phyloP scores from a whole-genome alignment of 2,888 invertebrate species.

The Barypeithes pellucidus region DNA sequence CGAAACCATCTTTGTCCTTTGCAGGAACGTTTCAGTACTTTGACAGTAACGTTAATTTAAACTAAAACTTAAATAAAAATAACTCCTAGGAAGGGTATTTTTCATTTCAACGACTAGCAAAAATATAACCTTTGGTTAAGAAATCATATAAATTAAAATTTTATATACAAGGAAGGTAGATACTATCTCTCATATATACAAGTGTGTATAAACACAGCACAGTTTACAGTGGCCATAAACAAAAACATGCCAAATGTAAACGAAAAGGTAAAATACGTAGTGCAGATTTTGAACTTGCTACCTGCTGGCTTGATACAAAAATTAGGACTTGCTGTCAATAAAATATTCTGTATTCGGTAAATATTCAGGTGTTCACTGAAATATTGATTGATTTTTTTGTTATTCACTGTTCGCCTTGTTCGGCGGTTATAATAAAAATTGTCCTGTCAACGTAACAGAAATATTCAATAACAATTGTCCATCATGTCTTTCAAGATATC shows the following conservation, averaged over 20 bases:
- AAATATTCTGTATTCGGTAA: constrained; percentile 65
- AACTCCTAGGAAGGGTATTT: constrained; percentile 13
- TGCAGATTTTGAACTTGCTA: constrained; percentile 71
- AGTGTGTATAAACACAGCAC: constrained; percentile 61
- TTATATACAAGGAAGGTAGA: constrained; percentile 46
- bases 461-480: constrained; percentile 61
- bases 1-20: background rate
- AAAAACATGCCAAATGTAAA: constrained; percentile 61
- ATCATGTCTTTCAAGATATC: constrained; percentile 38
- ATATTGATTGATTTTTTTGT: constrained; percentile 68
- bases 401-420: constrained; percentile 52
- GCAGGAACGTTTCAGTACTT: background rate
- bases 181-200: constrained; percentile 51
- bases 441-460: constrained; percentile 64
- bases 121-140: constrained; percentile 59
- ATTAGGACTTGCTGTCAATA: constrained; percentile 67
- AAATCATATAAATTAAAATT: constrained; percentile 47
- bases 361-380: constrained; percentile 69
- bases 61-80: constrained; percentile 28
- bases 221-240: constrained; percentile 69
- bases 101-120: constrained; percentile 65
- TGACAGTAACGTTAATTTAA: constrained; percentile 10
- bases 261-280: constrained; percentile 50
- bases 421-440: constrained; percentile 44
- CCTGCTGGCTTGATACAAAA: constrained; percentile 69